Evolutionary conservation across 2,888 invertebrate genomes (phyloP).

Genomic region (Tinea pellionella): DNA sequence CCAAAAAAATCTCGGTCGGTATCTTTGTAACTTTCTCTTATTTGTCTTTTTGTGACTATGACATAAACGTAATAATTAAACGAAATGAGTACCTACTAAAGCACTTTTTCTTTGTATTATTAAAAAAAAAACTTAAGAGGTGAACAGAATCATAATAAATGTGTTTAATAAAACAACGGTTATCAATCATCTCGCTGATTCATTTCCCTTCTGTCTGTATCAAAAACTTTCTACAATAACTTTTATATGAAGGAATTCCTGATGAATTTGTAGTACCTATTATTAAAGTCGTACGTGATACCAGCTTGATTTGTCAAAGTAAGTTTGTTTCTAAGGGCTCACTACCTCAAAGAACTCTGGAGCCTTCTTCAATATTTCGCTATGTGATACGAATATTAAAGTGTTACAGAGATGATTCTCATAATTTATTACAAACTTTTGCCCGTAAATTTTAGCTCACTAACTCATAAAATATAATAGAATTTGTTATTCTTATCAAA

Average conservation of each 20-base stretch:
- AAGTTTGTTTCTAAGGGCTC: background rate
- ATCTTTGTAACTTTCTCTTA: too few relatives aligned
- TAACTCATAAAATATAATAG: background rate
- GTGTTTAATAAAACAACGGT: background rate
- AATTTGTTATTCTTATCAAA: background rate
- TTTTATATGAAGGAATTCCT: background rate
- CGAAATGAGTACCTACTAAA: too few relatives aligned
- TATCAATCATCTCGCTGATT: background rate
- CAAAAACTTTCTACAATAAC: background rate
- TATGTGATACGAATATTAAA: conserved; percentile 13
- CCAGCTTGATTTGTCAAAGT: conserved; percentile 7
- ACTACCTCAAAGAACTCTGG: background rate
- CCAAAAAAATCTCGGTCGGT: too few relatives aligned
- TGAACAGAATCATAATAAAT: background rate
- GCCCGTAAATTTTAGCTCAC: background rate
- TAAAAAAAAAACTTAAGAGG: background rate
- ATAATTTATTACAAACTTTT: background rate
- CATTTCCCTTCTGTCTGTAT: background rate
- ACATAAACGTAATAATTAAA: too few relatives aligned
- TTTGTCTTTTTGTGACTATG: too few relatives aligned
- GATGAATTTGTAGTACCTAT: background rate
- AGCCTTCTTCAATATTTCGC: conserved; percentile 7
- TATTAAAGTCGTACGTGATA: conserved; percentile 9
- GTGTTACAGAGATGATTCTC: background rate
- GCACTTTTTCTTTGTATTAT: too few relatives aligned